Conservation (phyloP, 2,888 invertebrate species). For the Chrysolina americana region DNA sequence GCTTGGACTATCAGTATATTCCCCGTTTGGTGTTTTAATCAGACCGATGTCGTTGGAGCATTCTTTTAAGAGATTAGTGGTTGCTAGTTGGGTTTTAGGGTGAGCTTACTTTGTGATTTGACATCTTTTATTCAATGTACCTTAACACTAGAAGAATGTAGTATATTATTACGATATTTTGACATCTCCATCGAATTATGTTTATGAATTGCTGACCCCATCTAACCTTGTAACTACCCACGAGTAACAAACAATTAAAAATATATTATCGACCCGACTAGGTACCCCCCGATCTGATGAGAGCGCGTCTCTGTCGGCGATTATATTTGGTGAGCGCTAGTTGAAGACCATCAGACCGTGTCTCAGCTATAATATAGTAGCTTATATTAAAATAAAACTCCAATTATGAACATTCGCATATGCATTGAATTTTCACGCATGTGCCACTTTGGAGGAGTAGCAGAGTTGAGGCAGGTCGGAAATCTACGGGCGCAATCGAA, state of each 20-base stretch:
- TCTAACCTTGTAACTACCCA: not conserved
- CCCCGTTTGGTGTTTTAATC: too few relatives aligned
- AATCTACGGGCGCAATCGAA: constrained; percentile 62
- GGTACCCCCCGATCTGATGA: constrained; percentile 15
- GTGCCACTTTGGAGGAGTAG: constrained; percentile 61
- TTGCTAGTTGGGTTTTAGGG: too few relatives aligned
- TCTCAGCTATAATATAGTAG: constrained; percentile 64
- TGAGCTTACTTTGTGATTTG: too few relatives aligned
- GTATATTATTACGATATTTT: too few relatives aligned
- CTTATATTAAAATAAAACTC: constrained; percentile 63
- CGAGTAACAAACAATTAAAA: constrained; percentile 6
- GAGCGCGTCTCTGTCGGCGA: constrained; percentile 45
- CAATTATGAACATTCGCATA: constrained; percentile 64
- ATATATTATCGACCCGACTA: not conserved
- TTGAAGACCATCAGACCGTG: constrained; percentile 62
- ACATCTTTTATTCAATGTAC: too few relatives aligned
- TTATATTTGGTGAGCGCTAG: constrained; percentile 51
- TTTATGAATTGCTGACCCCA: not conserved
- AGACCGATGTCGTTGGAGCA: too few relatives aligned
- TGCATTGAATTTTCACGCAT: constrained; percentile 65
- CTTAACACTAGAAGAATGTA: too few relatives aligned
- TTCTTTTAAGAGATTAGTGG: too few relatives aligned
- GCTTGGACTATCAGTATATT: too few relatives aligned
- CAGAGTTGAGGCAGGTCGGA: constrained; percentile 64
- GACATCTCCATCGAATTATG: not conserved